Percentiles rank a stretch among this genome's conserved stretches.
Evolutionary conservation across 2,113 vertebrate species (phyloP).

Genomic region (mouse (Mus musculus)): GRCm39 chr6:16240001-16240500

Average conservation of each 20-base stretch:
- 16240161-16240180: not conserved
- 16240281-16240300: not conserved
- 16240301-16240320: not conserved
- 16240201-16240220: not conserved
- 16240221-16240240: not conserved
- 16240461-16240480: too few species aligned
- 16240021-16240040: not conserved
- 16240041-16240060: not conserved
- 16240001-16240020: slow-evolving; percentile 29
- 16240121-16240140: not conserved
- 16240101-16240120: slow-evolving; percentile 2
- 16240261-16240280: not conserved
- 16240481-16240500: too few species aligned
- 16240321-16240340: not conserved
- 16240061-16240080: not conserved
- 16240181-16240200: not conserved
- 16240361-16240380: not conserved
- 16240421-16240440: slow-evolving; percentile 2
- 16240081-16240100: not conserved
- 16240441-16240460: not conserved
- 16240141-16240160: not conserved
- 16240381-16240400: slow-evolving; percentile 22
- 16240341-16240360: not conserved
- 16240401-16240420: not conserved
- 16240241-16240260: not conserved